These are phyloP conservation scores for Eupithecia insigniata DNA, from an alignment of 2,888 invertebrate species.

Conservation along the genomic window DNA sequence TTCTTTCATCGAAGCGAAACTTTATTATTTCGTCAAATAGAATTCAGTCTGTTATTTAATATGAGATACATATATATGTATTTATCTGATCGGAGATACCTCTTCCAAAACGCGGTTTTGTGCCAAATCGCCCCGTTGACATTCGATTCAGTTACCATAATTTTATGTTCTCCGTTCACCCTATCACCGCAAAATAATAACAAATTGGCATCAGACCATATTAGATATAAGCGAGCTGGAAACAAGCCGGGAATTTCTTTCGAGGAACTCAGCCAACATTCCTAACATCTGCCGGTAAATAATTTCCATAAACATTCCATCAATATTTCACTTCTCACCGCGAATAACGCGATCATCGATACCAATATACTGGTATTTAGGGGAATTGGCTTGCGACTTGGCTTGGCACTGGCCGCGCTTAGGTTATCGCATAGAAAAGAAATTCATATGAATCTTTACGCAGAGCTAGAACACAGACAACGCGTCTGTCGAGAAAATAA, in stretches of 20 bases:
- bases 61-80: no score
- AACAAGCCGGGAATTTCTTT: constrained; percentile 3
- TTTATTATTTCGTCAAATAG: constrained; percentile 1
- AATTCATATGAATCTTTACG: constrained; percentile 6
- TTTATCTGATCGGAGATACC: background rate
- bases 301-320: constrained; percentile 34
- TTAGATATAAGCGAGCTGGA: constrained; percentile 11
- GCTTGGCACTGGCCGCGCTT: constrained; percentile 13
- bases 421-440: constrained; percentile 12
- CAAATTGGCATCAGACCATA: constrained; percentile 18
- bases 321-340: constrained; percentile 41
- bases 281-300: constrained; percentile 17
- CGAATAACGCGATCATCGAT: constrained; percentile 55
- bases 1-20: background rate
- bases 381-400: constrained; percentile 29
- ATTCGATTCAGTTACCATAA: constrained; percentile 15
- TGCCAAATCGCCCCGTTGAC: constrained; percentile 5
- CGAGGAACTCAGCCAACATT: constrained; percentile 13
- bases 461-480: background rate
- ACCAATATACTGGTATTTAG: constrained; percentile 69
- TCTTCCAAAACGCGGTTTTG: background rate
- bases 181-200: background rate
- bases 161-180: constrained; percentile 6
- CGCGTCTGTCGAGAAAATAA: background rate
- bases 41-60: background rate